phyloP scores from a whole-genome alignment of 2,797 vertebrate species.

The Agapornis canus region DNA sequence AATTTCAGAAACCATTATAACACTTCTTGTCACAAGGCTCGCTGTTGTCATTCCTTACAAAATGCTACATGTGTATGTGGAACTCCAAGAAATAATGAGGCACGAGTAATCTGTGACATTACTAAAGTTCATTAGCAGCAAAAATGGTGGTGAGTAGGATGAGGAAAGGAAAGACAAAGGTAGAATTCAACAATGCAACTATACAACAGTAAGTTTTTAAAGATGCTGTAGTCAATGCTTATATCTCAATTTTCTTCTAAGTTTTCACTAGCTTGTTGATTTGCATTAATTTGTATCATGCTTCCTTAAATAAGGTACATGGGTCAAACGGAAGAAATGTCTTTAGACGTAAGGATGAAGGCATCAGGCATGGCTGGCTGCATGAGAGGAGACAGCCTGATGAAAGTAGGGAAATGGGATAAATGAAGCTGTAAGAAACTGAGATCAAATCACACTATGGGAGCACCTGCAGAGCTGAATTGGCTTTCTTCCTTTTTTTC shows the following conservation, averaged over 20 bases:
- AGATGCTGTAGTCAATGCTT: not conserved
- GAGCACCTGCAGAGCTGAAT: not conserved
- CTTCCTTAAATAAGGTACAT: not conserved
- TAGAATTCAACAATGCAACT: not conserved
- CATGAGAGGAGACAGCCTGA: not conserved
- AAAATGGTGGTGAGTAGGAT: not conserved
- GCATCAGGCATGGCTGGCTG: not conserved
- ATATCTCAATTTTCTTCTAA: not conserved
- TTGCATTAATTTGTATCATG: not conserved
- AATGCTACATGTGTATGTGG: not conserved
- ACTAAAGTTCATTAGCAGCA: not conserved
- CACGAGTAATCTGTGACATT: not conserved
- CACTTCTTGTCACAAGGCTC: not conserved
- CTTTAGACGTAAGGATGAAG: not conserved
- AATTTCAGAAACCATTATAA: not conserved
- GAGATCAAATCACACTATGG: not conserved
- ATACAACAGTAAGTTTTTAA: not conserved
- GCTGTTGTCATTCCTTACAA: not conserved
- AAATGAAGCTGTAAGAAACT: not conserved
- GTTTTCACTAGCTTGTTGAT: not conserved
- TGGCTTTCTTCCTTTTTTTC: not conserved
- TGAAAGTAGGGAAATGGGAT: not conserved
- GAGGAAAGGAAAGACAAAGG: not conserved
- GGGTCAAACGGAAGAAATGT: not conserved
- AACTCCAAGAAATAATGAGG: not conserved